phyloP scores from a whole-genome alignment of 2,797 vertebrate species.

The Eutrigla gurnardus region DNA sequence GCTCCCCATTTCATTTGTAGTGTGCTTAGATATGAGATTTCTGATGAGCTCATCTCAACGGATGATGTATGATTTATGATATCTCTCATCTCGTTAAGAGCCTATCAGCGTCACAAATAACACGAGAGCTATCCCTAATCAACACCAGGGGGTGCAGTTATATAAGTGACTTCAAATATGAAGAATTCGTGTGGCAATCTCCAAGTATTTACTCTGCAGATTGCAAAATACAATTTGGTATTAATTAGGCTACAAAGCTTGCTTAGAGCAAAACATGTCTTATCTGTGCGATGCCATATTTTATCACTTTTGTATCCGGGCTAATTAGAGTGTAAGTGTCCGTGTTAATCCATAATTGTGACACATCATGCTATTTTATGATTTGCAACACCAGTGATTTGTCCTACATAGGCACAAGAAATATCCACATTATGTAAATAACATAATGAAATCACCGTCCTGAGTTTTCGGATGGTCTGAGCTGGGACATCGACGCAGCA shows the following conservation, averaged over 20 bases:
- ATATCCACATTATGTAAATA: not conserved
- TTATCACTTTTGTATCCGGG: slow-evolving; percentile 37
- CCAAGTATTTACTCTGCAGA: slow-evolving; percentile 60
- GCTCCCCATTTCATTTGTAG: not conserved
- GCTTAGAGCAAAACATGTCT: slow-evolving; percentile 40
- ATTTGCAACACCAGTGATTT: slow-evolving; percentile 6
- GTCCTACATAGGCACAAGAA: not conserved
- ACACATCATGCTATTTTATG: slow-evolving; percentile 9
- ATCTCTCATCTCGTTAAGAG: slow-evolving; percentile 49
- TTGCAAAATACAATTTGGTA: slow-evolving; percentile 55
- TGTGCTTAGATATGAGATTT: slow-evolving; percentile 23
- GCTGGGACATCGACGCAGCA: not conserved
- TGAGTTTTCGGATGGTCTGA: slow-evolving; percentile 6
- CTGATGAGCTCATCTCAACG: slow-evolving; percentile 23
- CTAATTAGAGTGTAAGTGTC: slow-evolving; percentile 37
- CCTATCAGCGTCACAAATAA: slow-evolving; percentile 46
- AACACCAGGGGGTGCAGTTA: slow-evolving; percentile 80
- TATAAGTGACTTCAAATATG: slow-evolving; percentile 61
- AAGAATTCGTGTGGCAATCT: slow-evolving; percentile 52
- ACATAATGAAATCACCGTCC: not conserved
- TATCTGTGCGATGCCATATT: slow-evolving; percentile 51
- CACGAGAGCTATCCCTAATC: slow-evolving; percentile 32
- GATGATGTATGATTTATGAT: slow-evolving; percentile 35
- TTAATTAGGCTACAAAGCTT: slow-evolving; percentile 57
- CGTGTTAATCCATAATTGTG: slow-evolving; percentile 24